Evolutionary conservation across 2,888 invertebrate species (phyloP).

Genomic region (Eurytoma californica): DNA sequence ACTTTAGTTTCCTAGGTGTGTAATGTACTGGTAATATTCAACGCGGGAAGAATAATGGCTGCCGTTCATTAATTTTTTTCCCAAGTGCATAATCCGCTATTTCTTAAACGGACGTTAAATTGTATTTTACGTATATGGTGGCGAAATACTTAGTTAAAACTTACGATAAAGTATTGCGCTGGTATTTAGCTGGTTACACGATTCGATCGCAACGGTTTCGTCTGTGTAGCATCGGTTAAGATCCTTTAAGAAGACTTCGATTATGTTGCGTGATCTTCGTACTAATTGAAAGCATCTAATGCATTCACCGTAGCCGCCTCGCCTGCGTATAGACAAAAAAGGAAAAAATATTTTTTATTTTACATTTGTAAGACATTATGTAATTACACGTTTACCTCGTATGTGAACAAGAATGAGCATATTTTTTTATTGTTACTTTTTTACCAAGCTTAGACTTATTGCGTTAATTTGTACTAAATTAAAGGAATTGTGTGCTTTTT

Average conservation of each 20-base stretch:
- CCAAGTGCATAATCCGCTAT: no score
- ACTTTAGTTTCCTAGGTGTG: background rate
- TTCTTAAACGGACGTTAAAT: no score
- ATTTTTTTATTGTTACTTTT: no score
- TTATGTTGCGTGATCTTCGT: constrained; percentile 79
- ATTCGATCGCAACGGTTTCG: constrained; percentile 78
- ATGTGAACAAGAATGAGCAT: no score
- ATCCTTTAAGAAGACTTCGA: constrained; percentile 79
- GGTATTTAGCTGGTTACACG: constrained; percentile 74
- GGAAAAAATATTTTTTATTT: constrained; percentile 10
- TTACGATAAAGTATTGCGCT: constrained; percentile 79
- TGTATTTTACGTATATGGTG: no score
- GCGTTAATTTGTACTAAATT: no score
- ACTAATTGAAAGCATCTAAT: constrained; percentile 80
- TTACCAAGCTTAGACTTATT: no score
- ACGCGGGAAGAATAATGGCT: no score
- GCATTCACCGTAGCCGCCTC: constrained; percentile 77
- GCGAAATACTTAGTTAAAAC: no score
- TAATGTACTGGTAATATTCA: background rate
- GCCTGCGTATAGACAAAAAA: constrained; percentile 22
- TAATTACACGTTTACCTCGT: no score
- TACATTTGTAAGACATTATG: background rate
- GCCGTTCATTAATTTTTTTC: no score
- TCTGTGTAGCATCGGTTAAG: constrained; percentile 80
- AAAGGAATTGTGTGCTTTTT: no score